Conservation (phyloP, 1,140 invertebrate species). For the Aphaenogaster ashmeadi region DNA sequence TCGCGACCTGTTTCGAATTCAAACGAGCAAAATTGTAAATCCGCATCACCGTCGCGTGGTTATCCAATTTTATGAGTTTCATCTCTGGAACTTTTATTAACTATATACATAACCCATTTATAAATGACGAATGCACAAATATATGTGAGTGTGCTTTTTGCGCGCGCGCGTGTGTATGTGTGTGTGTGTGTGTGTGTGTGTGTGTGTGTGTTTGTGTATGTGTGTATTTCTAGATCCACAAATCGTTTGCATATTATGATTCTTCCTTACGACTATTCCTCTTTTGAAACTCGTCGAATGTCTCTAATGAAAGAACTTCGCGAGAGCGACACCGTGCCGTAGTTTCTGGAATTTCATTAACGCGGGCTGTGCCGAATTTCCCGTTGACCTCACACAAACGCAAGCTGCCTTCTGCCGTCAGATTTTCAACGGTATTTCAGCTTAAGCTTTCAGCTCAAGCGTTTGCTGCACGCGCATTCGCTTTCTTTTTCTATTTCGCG, state of each 20-base stretch:
- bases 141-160: neutral
- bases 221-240: neutral
- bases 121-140: neutral
- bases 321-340: constrained; percentile 16
- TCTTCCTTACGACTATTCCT: constrained; percentile 19
- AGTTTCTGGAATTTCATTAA: constrained; percentile 70
- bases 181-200: neutral
- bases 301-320: constrained; percentile 66
- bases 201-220: neutral
- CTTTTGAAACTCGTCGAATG: constrained; percentile 58
- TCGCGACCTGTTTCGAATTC: constrained; percentile 33
- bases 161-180: neutral
- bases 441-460: neutral
- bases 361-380: constrained; percentile 48
- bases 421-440: constrained; percentile 50
- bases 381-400: constrained; percentile 50
- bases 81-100: constrained; percentile 33
- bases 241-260: constrained; percentile 53
- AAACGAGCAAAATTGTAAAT: constrained; percentile 42
- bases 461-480: neutral
- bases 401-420: constrained; percentile 25
- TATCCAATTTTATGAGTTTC: constrained; percentile 37
- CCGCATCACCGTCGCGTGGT: constrained; percentile 15
- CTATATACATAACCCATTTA: constrained; percentile 13
- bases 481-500: constrained; percentile 12